Conservation (phyloP, 35 echinoderm and acorn worm species). For the Apostichopus parvimensis region DNA sequence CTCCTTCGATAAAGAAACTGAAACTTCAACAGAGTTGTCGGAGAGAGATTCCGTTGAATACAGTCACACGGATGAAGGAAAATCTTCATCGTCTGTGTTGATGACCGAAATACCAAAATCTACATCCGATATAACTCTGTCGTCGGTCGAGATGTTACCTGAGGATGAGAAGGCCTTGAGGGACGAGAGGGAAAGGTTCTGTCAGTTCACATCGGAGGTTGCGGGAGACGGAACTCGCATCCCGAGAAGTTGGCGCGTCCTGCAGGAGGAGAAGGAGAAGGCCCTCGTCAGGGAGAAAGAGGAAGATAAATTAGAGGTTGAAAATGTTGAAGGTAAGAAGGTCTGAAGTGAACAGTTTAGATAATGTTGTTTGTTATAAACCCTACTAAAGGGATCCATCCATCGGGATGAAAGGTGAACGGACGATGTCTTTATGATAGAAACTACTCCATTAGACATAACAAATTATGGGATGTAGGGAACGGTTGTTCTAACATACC, state of each 20-base stretch:
- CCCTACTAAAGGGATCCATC: too few relatives aligned
- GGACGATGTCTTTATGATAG: too few relatives aligned
- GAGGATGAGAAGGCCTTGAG: neutral
- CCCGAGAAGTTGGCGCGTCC: constrained; percentile 66
- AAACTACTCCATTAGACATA: too few relatives aligned
- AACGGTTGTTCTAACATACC: too few relatives aligned
- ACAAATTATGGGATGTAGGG: too few relatives aligned
- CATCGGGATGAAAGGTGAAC: too few relatives aligned
- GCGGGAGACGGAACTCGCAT: constrained; percentile 54
- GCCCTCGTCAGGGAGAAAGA: neutral
- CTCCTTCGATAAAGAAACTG: neutral
- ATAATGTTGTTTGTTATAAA: too few relatives aligned
- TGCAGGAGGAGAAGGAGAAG: constrained; percentile 52
- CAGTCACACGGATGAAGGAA: neutral
- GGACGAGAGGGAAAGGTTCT: neutral
- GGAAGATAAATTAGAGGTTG: neutral
- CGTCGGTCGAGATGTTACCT: constrained; percentile 9
- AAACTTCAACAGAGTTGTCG: neutral
- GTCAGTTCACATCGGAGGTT: constrained; percentile 13
- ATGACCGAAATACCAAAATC: constrained; percentile 36
- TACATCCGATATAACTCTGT: neutral
- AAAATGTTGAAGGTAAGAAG: neutral
- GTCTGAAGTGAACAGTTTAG: too few relatives aligned
- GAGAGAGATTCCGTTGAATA: constrained; percentile 10
- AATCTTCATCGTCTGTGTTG: neutral